These are phyloP conservation scores for Labeo rohita DNA, from an alignment of 2,113 vertebrate genomes.

Conservation along the genomic window DNA sequence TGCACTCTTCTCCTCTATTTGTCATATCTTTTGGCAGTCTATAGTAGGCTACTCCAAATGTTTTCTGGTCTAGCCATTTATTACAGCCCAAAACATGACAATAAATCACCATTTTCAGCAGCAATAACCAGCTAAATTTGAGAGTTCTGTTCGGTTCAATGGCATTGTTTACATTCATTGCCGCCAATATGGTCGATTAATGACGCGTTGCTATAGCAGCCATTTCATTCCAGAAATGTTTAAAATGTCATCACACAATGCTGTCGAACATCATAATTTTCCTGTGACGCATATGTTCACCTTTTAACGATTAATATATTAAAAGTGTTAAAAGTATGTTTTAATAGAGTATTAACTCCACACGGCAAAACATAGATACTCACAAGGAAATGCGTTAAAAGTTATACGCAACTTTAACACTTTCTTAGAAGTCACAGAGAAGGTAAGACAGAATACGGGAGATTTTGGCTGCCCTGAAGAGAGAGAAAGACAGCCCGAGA, in stretches of 20 bases:
- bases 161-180: too few relatives aligned
- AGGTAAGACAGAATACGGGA: constrained; percentile 23
- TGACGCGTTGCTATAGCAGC: too few relatives aligned
- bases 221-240: neutral
- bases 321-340: neutral
- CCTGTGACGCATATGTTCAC: neutral
- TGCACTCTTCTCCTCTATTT: too few relatives aligned
- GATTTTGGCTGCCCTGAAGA: constrained; percentile 29
- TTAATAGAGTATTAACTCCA: neutral
- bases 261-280: neutral
- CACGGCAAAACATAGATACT: neutral
- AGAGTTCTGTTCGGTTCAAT: too few relatives aligned
- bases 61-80: too few relatives aligned
- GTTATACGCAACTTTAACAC: neutral
- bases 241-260: neutral
- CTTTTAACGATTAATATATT: neutral
- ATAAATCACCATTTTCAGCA: too few relatives aligned
- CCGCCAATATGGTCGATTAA: too few relatives aligned
- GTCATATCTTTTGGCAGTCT: too few relatives aligned
- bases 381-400: neutral
- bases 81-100: too few relatives aligned
- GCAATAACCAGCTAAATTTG: too few relatives aligned
- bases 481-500: constrained; percentile 12
- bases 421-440: constrained; percentile 15
- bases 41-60: too few relatives aligned